phyloP scores from a whole-genome alignment of 2,113 vertebrate species.

The Acanthochromis polyacanthus region DNA sequence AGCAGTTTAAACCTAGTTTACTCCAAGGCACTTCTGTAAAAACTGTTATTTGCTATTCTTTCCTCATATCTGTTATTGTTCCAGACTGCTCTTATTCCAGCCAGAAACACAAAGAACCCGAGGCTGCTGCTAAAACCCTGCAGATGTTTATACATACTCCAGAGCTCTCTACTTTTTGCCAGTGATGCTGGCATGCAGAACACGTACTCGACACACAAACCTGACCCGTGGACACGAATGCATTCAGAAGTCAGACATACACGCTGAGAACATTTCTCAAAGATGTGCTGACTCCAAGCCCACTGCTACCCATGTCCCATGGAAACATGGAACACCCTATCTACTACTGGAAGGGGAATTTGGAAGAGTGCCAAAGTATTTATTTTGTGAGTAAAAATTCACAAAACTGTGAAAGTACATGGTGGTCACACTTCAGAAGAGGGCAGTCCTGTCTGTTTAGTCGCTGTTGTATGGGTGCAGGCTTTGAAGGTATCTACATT shows the following conservation, averaged over 20 bases:
- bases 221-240: not conserved
- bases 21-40: not conserved
- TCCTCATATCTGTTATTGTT: conserved; percentile 2
- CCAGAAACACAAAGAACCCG: conserved; percentile 17
- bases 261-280: not conserved
- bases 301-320: not conserved
- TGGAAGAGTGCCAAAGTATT: not conserved
- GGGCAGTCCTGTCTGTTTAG: not conserved
- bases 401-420: not conserved
- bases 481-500: conserved; percentile 1
- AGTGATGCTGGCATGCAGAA: conserved; percentile 17
- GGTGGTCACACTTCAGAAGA: not conserved
- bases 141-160: conserved; percentile 2
- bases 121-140: conserved; percentile 11
- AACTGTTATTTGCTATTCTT: conserved; percentile 21
- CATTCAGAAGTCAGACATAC: conserved; percentile 21
- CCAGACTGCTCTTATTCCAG: conserved; percentile 11
- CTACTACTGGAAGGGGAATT: not conserved
- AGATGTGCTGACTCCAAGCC: not conserved
- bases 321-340: not conserved
- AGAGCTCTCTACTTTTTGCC: conserved; percentile 9
- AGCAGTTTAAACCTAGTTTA: conserved; percentile 2
- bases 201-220: not conserved
- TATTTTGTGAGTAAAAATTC: not conserved
- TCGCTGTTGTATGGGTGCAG: conserved; percentile 5